These are phyloP conservation scores for Zaprionus africanus DNA, from an alignment of 1,140 invertebrate genomes.

Conservation along the genomic window DNA sequence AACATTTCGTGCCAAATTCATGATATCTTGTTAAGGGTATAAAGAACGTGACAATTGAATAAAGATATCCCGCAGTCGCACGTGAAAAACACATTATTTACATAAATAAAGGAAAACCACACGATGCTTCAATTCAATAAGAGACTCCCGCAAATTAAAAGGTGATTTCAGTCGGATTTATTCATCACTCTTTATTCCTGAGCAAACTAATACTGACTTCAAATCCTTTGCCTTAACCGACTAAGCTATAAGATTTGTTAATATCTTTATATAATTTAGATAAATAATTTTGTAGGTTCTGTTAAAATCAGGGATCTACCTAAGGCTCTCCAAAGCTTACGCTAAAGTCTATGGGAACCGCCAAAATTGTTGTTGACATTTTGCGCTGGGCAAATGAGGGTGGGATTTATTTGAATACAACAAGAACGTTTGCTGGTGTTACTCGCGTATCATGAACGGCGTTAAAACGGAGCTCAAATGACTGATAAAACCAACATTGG, in stretches of 20 bases:
- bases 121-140: slow-evolving; percentile 18
- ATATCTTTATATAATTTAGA: background rate
- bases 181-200: background rate
- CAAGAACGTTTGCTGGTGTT: background rate
- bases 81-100: slow-evolving; percentile 4
- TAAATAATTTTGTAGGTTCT: background rate
- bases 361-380: background rate
- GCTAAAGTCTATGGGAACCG: background rate
- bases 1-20: background rate
- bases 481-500: slow-evolving; percentile 35
- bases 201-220: background rate
- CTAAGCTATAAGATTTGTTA: background rate
- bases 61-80: slow-evolving; percentile 57
- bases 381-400: background rate
- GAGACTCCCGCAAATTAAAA: slow-evolving; percentile 5
- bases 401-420: background rate
- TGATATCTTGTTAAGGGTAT: slow-evolving; percentile 18
- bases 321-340: background rate
- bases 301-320: background rate
- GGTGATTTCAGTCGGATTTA: background rate
- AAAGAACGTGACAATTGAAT: slow-evolving; percentile 57
- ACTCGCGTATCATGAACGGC: slow-evolving; percentile 9
- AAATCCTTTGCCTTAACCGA: background rate
- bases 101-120: slow-evolving; percentile 8
- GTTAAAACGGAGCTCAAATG: slow-evolving; percentile 6